Evolutionary conservation across 2,888 invertebrate species (phyloP).

Genomic region (Drosophila tripunctata): DNA sequence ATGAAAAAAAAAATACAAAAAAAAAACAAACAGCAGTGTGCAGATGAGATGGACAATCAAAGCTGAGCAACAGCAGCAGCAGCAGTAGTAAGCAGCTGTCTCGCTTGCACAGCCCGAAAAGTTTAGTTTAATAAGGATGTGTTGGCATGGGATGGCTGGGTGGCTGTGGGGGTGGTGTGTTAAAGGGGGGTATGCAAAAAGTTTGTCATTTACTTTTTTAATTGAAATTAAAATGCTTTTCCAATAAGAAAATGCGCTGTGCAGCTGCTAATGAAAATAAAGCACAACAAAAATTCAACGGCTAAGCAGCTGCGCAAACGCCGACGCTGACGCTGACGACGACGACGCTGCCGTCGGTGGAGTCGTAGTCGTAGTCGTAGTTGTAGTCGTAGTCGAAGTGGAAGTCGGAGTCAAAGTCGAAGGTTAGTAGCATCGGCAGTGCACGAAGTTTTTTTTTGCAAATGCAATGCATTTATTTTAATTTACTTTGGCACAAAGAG

Average conservation of each 20-base stretch:
- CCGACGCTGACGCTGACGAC: too few species aligned
- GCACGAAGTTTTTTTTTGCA: constrained; percentile 58
- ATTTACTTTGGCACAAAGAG: constrained; percentile 67
- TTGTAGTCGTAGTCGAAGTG: too few species aligned
- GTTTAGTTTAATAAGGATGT: constrained; percentile 54
- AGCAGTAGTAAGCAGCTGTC: constrained; percentile 49
- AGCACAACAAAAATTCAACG: constrained; percentile 37
- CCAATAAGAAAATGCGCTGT: constrained; percentile 63
- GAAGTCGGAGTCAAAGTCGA: constrained; percentile 25
- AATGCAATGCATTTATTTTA: constrained; percentile 77
- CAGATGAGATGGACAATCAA: constrained; percentile 52
- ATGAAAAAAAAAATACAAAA: constrained; percentile 33
- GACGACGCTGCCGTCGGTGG: too few species aligned
- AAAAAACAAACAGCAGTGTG: constrained; percentile 13
- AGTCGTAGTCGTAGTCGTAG: too few species aligned
- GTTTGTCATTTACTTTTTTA: constrained; percentile 80
- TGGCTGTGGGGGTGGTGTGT: background rate
- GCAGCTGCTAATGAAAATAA: constrained; percentile 41
- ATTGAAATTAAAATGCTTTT: constrained; percentile 80
- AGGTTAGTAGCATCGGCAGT: constrained; percentile 38
- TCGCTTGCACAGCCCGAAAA: constrained; percentile 56
- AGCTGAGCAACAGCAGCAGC: constrained; percentile 5
- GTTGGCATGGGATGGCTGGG: constrained; percentile 4
- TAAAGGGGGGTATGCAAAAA: constrained; percentile 26
- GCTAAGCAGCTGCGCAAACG: constrained; percentile 71